Percentiles rank a stretch among this genome's conserved stretches.
These are phyloP conservation scores for Phthorimaea operculella DNA, from an alignment of 1,140 invertebrate genomes.

Conservation along the genomic window DNA sequence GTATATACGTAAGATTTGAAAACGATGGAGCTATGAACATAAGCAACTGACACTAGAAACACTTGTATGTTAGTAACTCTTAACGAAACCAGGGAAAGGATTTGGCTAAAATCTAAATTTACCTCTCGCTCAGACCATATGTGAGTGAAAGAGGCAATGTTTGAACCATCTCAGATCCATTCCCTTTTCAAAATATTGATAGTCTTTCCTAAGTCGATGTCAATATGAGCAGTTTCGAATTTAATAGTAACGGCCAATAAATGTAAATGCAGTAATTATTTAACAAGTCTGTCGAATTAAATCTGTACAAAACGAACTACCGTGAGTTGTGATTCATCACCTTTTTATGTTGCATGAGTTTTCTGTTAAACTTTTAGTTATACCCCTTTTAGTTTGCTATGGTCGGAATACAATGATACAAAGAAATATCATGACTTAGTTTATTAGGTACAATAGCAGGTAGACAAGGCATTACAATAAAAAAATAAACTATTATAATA, in stretches of 20 bases:
- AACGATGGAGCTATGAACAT: slow-evolving; percentile 25
- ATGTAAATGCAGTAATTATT: slow-evolving; percentile 61
- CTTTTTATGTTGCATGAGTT: slow-evolving; percentile 20
- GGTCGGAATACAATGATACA: too few species aligned
- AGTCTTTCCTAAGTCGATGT: slow-evolving; percentile 21
- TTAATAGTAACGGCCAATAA: slow-evolving; percentile 45
- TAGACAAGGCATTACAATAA: too few species aligned
- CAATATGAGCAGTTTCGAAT: slow-evolving; percentile 54
- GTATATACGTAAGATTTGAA: slow-evolving; percentile 54
- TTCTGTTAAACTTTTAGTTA: slow-evolving; percentile 18
- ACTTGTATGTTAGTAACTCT: neutral
- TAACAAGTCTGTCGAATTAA: slow-evolving; percentile 64
- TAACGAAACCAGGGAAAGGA: too few species aligned
- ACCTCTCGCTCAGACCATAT: too few species aligned
- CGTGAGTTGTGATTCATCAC: slow-evolving; percentile 51
- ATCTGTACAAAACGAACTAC: slow-evolving; percentile 62
- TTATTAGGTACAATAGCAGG: too few species aligned
- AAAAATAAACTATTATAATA: too few species aligned
- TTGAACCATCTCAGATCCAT: neutral
- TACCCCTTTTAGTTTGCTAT: too few species aligned
- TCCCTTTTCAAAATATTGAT: neutral
- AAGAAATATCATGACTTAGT: too few species aligned
- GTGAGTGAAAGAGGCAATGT: too few species aligned
- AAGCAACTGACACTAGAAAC: slow-evolving; percentile 27
- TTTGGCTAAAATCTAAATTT: too few species aligned